phyloP scores from a whole-genome alignment of 2,113 vertebrate genomes.

The Pantherophis guttatus region DNA sequence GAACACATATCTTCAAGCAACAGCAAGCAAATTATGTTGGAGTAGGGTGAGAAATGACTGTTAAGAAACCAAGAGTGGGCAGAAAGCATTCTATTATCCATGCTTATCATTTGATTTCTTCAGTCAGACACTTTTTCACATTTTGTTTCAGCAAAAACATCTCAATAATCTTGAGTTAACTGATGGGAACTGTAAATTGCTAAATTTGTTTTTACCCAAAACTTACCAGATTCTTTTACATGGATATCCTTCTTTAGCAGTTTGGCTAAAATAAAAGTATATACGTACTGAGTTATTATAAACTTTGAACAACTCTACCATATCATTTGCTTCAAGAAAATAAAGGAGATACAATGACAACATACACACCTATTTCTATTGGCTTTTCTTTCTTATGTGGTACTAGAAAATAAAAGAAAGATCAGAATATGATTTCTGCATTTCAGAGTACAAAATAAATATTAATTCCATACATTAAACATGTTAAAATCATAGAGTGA shows the following conservation, averaged over 20 bases:
- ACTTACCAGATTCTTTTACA: slow-evolving; percentile 14
- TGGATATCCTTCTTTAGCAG: slow-evolving; percentile 15
- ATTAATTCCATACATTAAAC: not conserved
- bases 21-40: not conserved
- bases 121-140: not conserved
- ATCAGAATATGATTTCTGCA: not conserved
- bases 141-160: not conserved
- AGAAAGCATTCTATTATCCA: not conserved
- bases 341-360: not conserved
- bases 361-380: not conserved
- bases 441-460: not conserved
- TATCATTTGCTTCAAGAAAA: not conserved
- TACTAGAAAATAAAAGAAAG: not conserved
- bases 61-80: not conserved
- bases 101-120: not conserved
- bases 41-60: not conserved
- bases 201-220: not conserved
- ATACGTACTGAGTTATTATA: not conserved
- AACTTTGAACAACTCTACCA: not conserved
- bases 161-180: not conserved
- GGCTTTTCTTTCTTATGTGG: not conserved
- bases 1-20: not conserved
- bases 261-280: slow-evolving; percentile 43
- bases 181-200: not conserved
- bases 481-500: not conserved